Conservation (phyloP, 2,113 vertebrate species). For the Osmerus mordax region DNA sequence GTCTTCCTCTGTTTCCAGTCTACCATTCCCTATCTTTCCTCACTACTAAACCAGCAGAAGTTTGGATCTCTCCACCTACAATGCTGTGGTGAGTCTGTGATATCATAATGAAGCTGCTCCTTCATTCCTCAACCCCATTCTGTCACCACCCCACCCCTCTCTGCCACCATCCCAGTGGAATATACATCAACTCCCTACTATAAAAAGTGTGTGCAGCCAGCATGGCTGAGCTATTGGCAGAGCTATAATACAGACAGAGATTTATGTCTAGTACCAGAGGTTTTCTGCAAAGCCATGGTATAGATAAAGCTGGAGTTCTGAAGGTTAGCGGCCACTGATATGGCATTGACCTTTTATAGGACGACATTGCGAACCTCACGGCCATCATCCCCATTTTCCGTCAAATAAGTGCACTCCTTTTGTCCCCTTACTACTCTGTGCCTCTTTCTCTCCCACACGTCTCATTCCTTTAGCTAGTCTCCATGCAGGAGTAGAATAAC, state of each 20-base stretch:
- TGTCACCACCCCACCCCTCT: slow-evolving; percentile 70
- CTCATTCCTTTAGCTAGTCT: slow-evolving; percentile 1
- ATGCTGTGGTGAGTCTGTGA: slow-evolving; percentile 29
- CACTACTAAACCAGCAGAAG: slow-evolving; percentile 10
- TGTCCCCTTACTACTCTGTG: neutral
- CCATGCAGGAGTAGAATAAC: slow-evolving; percentile 30
- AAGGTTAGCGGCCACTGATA: slow-evolving; percentile 29
- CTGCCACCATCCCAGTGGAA: slow-evolving; percentile 60
- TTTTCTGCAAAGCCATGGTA: slow-evolving; percentile 19
- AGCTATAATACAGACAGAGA: slow-evolving; percentile 71
- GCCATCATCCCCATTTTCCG: slow-evolving; percentile 28
- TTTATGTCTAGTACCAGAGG: slow-evolving; percentile 67
- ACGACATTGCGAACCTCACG: slow-evolving; percentile 20
- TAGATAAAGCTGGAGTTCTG: slow-evolving; percentile 10
- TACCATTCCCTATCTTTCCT: neutral
- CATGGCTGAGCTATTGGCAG: slow-evolving; percentile 73
- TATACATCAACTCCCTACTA: slow-evolving; percentile 62
- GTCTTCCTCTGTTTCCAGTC: neutral
- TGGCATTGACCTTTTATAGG: slow-evolving; percentile 39
- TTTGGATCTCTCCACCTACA: slow-evolving; percentile 9
- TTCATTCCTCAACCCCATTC: slow-evolving; percentile 79
- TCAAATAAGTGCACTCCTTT: slow-evolving; percentile 14
- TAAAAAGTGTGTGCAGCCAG: slow-evolving; percentile 75
- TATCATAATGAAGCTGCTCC: slow-evolving; percentile 52
- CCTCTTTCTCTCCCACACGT: neutral